Conservation (phyloP, 2,113 vertebrate genomes). For the Vidua chalybeata region DNA sequence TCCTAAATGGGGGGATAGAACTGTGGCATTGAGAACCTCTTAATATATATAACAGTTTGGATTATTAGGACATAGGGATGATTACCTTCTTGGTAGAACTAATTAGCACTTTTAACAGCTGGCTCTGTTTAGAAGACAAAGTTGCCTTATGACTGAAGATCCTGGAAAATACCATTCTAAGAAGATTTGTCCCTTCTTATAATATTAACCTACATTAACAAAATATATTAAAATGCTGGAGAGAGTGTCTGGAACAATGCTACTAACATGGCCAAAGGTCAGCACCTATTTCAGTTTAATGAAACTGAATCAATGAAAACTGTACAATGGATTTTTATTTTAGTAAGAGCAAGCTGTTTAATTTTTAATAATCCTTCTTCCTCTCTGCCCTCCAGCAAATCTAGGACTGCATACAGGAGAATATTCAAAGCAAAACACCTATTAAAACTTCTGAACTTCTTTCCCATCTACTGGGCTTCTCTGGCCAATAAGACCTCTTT, state of each 20-base stretch:
- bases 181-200: background rate
- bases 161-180: background rate
- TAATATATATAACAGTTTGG: background rate
- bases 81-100: background rate
- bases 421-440: background rate
- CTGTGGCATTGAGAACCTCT: background rate
- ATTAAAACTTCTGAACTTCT: background rate
- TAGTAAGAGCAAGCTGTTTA: background rate
- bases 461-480: background rate
- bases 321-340: background rate
- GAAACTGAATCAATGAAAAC: background rate
- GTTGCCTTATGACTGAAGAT: background rate
- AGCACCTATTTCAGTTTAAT: background rate
- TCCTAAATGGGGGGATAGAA: background rate
- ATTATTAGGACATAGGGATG: background rate
- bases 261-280: background rate
- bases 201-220: background rate
- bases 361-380: constrained; percentile 9
- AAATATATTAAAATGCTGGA: background rate
- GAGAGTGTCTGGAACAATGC: background rate
- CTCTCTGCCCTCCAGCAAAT: background rate
- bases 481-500: background rate
- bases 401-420: background rate
- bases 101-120: background rate
- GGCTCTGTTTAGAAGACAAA: background rate